Evolutionary conservation across 2,113 vertebrate species (phyloP).

Genomic region (Silurus asotus): DNA sequence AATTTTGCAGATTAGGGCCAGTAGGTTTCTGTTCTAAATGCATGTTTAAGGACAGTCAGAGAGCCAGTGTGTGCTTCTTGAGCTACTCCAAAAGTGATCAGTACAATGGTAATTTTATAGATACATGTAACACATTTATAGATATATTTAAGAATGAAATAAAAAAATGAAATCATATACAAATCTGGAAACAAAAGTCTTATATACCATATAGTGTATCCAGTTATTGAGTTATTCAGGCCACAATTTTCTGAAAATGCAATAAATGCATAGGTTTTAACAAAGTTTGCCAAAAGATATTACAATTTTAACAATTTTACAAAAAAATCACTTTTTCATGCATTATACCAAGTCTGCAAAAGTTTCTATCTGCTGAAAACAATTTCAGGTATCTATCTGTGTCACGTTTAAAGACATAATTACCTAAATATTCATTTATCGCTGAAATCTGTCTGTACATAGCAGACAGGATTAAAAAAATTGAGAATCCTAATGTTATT

Average conservation of each 20-base stretch:
- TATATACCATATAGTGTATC: neutral
- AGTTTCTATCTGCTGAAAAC: slow-evolving; percentile 16
- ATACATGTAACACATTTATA: too few relatives aligned
- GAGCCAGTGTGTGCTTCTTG: neutral
- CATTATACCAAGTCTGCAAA: slow-evolving; percentile 16
- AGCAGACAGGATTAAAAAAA: slow-evolving; percentile 38
- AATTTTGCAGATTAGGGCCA: neutral
- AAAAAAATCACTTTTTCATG: neutral
- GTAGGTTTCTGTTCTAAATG: neutral
- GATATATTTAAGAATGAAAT: too few relatives aligned
- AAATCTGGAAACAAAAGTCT: neutral
- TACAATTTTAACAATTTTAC: neutral
- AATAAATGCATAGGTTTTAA: slow-evolving; percentile 4
- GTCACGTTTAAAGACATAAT: slow-evolving; percentile 21
- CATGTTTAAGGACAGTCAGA: neutral
- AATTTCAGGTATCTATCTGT: slow-evolving; percentile 17
- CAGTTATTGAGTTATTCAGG: neutral
- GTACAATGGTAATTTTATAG: neutral
- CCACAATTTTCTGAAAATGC: neutral
- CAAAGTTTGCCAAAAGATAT: neutral
- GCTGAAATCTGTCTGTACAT: slow-evolving; percentile 35
- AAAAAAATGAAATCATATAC: neutral
- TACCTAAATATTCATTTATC: slow-evolving; percentile 28
- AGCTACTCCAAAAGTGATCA: neutral
- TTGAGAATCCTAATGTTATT: slow-evolving; percentile 47